Evolutionary conservation across 2,888 invertebrate genomes (phyloP), one percentile per base, ranked within the genome.

Genomic region (Smittia aterrima): DNA sequence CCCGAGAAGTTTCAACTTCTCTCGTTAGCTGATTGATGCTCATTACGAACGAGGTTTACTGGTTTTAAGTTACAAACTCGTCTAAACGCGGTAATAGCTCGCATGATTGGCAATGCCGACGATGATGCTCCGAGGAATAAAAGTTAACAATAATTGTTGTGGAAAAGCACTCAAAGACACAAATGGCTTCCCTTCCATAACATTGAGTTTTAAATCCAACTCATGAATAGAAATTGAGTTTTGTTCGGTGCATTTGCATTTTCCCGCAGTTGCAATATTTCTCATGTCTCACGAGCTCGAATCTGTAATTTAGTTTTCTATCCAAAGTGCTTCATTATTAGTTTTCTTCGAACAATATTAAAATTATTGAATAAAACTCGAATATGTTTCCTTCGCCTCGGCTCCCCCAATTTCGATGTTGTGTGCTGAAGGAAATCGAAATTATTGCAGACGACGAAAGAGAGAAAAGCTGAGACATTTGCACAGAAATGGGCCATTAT

Each of bases 401-500:
- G n/a, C n/a, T n/a, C n/a, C n/a, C n/a, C n/a, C n/a, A n/a, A n/a
- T n/a, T n/a, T n/a, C n/a, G n/a, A n/a, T n/a, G n/a, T n/a, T n/a
- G n/a, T n/a, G n/a, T n/a, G 25, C 66, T 27, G 16, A 66, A 66
- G 27, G 13, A 66, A 66, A 66, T 27, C 27, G 27, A n/a, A 66
- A 16, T 66, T 62, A 20, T 22, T 22, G 22, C 62, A 22, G 4
- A 20, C 3, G 16, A n/a, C 58, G n/a, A 3, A 47, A 16, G 11
- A n/a, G 47, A n/a, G 58, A 32, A 32, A 68, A 71, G 47, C 70
- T 71, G 70, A 71, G 54, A 71, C 70, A 71, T 71, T 71, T 71
- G 70, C 70, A 71, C 70, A 71, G 54, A 71, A 71, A 71, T 71
- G 32, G 32, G 25, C 41, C 32, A 71, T 71, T 71, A 71, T 71